These are phyloP conservation scores for Plusia festucae DNA, from an alignment of 2,888 invertebrate genomes.

Conservation along the genomic window DNA sequence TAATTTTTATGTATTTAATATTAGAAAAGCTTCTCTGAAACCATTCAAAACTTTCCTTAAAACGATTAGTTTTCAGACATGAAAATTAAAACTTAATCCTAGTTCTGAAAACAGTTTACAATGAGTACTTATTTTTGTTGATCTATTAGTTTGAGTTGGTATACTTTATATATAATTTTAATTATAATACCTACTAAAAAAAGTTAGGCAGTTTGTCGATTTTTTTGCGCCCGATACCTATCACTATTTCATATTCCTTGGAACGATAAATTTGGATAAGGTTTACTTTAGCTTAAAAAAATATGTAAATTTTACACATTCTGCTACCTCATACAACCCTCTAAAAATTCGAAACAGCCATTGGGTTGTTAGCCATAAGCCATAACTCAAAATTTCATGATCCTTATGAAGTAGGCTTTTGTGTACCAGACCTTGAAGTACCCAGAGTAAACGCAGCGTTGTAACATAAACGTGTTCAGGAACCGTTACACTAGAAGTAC, in stretches of 20 bases:
- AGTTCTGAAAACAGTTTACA: neutral
- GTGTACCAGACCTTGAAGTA: neutral
- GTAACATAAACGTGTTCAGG: neutral
- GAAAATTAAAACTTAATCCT: neutral
- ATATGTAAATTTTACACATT: too few species aligned
- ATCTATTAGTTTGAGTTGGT: neutral
- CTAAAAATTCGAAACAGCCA: too few species aligned
- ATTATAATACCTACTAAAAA: too few species aligned
- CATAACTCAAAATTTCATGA: neutral
- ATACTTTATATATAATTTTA: too few species aligned
- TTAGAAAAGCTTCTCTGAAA: neutral
- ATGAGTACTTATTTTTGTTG: neutral
- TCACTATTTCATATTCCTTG: too few species aligned
- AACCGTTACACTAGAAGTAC: neutral
- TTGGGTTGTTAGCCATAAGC: too few species aligned
- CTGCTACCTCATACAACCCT: too few species aligned
- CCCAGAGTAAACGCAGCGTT: neutral
- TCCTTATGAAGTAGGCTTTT: neutral
- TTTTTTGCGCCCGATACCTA: too few species aligned
- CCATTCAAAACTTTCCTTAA: neutral
- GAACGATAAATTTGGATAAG: too few species aligned
- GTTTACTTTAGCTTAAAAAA: too few species aligned
- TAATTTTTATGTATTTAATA: too few species aligned
- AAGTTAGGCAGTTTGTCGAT: too few species aligned
- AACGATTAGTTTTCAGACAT: conserved; percentile 2